A percentile compares a stretch with the other conserved stretches of the same genome.
Conservation (phyloP, 2,113 vertebrate genomes). For the Malurus elegans region DNA sequence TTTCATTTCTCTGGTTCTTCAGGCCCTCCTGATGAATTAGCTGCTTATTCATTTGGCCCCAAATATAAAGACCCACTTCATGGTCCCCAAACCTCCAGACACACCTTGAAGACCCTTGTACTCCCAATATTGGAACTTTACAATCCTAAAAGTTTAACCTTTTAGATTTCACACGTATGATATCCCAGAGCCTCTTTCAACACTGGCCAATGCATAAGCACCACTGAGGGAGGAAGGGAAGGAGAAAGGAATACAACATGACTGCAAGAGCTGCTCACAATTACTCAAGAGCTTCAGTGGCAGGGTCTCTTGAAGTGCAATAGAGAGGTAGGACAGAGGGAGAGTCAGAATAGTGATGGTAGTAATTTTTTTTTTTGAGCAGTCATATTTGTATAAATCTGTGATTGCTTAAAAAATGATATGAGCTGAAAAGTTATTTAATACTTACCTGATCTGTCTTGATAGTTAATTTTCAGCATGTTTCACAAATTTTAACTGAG, state of each 20-base stretch:
- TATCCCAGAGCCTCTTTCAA: neutral
- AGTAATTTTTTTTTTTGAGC: neutral
- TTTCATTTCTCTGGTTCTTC: neutral
- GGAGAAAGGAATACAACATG: neutral
- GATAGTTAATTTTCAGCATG: neutral
- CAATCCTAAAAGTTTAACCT: neutral
- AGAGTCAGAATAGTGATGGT: neutral
- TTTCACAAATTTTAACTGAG: neutral
- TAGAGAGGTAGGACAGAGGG: neutral
- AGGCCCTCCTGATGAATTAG: neutral
- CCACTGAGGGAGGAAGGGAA: neutral
- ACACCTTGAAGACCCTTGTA: neutral
- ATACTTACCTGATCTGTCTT: neutral
- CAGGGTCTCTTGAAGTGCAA: neutral
- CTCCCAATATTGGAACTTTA: neutral
- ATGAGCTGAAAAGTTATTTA: neutral
- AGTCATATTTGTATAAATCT: neutral
- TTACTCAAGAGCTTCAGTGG: neutral
- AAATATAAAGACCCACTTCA: neutral
- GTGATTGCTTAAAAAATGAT: neutral
- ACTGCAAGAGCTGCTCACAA: neutral
- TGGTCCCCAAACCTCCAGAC: neutral
- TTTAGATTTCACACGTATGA: neutral
- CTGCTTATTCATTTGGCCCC: neutral
- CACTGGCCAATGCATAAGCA: neutral